Evolutionary conservation across 2,888 invertebrate genomes (phyloP).

Genomic region (Chloromyia formosa): DNA sequence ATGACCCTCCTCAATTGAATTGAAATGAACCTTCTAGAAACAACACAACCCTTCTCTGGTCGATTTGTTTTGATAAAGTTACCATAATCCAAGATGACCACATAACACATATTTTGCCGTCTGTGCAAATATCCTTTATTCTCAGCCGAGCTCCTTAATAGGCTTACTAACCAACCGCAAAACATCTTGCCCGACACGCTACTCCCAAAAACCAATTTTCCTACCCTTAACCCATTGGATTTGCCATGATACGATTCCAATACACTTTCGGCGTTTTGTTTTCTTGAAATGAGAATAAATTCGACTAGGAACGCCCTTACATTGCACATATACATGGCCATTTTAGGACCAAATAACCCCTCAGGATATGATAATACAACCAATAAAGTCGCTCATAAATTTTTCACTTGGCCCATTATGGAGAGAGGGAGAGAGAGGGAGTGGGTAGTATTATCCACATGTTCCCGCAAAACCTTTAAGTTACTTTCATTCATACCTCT

Average conservation of each 20-base stretch:
- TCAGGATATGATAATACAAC: slow-evolving; percentile 31
- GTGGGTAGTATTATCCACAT: neutral
- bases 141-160: too few species aligned
- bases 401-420: slow-evolving; percentile 33
- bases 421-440: too few species aligned
- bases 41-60: neutral
- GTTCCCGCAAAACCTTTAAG: neutral
- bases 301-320: neutral
- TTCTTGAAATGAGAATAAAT: neutral
- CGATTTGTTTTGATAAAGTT: neutral
- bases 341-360: slow-evolving; percentile 26
- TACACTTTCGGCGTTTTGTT: slow-evolving; percentile 13
- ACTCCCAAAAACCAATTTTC: too few species aligned
- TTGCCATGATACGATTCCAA: slow-evolving; percentile 13
- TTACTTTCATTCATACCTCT: neutral
- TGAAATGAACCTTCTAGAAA: neutral
- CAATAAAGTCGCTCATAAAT: slow-evolving; percentile 41
- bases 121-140: too few species aligned
- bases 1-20: neutral
- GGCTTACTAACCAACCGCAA: too few species aligned
- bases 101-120: too few species aligned
- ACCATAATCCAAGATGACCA: too few species aligned
- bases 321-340: neutral
- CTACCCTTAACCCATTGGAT: neutral
- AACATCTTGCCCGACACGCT: too few species aligned